Base-by-base conservation (phyloP, 2,888 invertebrate genomes). In the Kuschelorhynchus macadamiae region DNA sequence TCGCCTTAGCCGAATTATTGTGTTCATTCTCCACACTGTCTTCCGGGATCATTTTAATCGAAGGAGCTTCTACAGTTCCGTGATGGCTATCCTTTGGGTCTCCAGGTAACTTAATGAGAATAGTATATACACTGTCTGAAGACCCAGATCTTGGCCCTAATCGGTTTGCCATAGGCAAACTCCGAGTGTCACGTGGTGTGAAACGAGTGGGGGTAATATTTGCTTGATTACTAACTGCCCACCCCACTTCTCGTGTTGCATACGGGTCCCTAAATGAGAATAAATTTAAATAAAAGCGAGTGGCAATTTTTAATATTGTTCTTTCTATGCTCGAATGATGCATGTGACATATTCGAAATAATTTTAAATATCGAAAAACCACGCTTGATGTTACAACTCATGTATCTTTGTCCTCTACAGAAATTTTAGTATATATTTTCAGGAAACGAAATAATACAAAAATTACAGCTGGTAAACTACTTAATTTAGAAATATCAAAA, bases 121-220 rank as follows among this genome's bases (percentile, higher is more conserved):
- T 97, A 65, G 97, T 97, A 86, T 97, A 97, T 42, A 96, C 94
- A 33, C 91, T 91, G 78, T 92, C 91, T 74, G 89, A 90, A 55
- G 91, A 91, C 8, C 88, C 87, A 56, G 88, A 85, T 70, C 88
- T 44, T 46, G 61, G 67, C 11, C 33, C 87, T 76, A 90, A 87
- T 76, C 90, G 88, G 74, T 88, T 88, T 70, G 86, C 86, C 9
- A 87, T 85, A 16, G 91, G 90, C 66, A 91, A 81, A 60, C 90
- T 89, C 68, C 90, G 87, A 70, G 89, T 87, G 77, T 91, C 91
- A 71, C 87, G 80, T 83, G 87, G 79, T 14, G 79, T 79, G 61
- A 82, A 72, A 33, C 83, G 76, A 18, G 81, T 82, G 42, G 84
- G 83, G 55, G 83, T 83, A 76, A 84, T 81, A 70, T 83, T 84